phyloP scores from a whole-genome alignment of 2,113 vertebrate species.

The Indicator indicator region DNA sequence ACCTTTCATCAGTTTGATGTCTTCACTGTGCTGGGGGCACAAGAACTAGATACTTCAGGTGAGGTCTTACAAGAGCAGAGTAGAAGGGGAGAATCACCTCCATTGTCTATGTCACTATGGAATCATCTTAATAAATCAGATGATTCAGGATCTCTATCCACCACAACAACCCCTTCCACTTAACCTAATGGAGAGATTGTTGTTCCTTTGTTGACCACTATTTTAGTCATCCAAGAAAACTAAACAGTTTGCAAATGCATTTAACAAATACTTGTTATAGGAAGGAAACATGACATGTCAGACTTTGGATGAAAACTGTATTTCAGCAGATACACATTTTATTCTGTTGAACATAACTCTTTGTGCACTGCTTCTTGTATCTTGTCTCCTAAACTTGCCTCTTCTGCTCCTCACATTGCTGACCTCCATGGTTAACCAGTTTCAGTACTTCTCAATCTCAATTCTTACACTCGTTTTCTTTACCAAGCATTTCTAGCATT shows the following conservation, averaged over 20 bases:
- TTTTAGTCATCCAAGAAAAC: neutral
- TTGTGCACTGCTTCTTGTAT: neutral
- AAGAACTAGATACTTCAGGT: too few relatives aligned
- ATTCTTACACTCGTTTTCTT: neutral
- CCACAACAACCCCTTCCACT: neutral
- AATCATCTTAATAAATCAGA: neutral
- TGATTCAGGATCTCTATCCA: neutral
- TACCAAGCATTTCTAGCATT: neutral
- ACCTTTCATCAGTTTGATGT: too few relatives aligned
- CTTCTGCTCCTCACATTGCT: neutral
- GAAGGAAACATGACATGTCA: neutral
- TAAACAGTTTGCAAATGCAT: neutral
- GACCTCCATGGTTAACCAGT: neutral
- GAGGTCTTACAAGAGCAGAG: too few relatives aligned
- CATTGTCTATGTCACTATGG: too few relatives aligned
- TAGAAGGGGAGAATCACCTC: too few relatives aligned
- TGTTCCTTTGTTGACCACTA: neutral
- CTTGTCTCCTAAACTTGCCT: neutral
- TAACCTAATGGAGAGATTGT: neutral
- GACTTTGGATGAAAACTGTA: neutral
- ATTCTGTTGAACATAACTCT: neutral
- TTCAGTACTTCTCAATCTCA: neutral
- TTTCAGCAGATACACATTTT: neutral
- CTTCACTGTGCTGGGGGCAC: too few relatives aligned
- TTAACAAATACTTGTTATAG: neutral